Conservation (phyloP, 2,113 vertebrate genomes). For the Lipotes vexillifer region DNA sequence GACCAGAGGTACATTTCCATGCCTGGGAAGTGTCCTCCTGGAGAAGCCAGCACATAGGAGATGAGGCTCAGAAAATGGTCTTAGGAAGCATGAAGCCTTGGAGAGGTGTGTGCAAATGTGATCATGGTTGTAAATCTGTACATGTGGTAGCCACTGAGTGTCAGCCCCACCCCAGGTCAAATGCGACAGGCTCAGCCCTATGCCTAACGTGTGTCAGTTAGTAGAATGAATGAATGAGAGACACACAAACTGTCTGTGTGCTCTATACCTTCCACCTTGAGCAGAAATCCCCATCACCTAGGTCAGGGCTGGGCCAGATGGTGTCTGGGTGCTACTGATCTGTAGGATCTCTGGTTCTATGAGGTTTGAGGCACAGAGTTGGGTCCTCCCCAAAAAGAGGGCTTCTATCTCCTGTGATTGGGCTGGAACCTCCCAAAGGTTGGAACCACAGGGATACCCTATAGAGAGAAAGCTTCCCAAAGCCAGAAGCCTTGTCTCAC, state of each 20-base stretch:
- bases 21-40: neutral
- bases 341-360: neutral
- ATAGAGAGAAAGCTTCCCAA: neutral
- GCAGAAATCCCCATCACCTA: neutral
- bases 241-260: neutral
- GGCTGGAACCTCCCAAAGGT: neutral
- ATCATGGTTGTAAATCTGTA: neutral
- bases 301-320: neutral
- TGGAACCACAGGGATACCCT: too few species aligned
- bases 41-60: neutral
- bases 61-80: neutral
- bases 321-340: neutral
- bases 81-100: neutral
- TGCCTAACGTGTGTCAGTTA: neutral
- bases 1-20: accelerated
- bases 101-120: accelerated
- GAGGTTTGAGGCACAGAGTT: neutral
- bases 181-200: neutral
- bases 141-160: accelerated
- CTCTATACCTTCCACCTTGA: neutral
- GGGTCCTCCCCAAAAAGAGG: neutral
- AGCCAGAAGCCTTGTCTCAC: neutral
- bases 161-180: neutral
- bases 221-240: neutral
- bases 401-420: neutral